phyloP scores from a whole-genome alignment of 2,113 vertebrate species.

The Lepidiolamprologus cunningtoni region DNA sequence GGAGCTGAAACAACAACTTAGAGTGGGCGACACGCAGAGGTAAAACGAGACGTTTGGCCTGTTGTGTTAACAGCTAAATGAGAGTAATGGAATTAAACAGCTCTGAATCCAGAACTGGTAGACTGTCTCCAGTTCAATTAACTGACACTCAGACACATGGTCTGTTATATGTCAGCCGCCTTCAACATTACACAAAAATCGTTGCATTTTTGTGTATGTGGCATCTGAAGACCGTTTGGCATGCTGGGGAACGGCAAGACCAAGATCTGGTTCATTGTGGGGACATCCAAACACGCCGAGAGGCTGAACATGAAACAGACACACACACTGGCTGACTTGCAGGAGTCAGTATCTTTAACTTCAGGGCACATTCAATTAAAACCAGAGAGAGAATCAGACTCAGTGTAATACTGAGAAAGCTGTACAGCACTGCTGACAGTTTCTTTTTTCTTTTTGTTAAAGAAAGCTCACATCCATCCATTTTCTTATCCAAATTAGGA shows the following conservation, averaged over 20 bases:
- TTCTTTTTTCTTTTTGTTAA: not conserved
- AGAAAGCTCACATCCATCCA: not conserved
- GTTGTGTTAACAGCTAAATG: not conserved
- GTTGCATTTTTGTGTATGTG: not conserved
- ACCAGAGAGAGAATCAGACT: not conserved
- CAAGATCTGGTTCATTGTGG: not conserved
- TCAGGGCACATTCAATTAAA: not conserved
- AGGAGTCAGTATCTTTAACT: not conserved
- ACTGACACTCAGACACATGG: not conserved
- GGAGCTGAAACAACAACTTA: not conserved
- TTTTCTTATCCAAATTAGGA: not conserved
- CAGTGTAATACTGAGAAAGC: not conserved
- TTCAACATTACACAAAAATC: not conserved
- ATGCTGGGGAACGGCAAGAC: not conserved
- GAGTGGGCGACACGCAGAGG: not conserved
- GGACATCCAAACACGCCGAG: not conserved
- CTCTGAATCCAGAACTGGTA: constrained; percentile 3
- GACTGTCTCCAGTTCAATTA: constrained; percentile 19
- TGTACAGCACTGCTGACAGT: not conserved
- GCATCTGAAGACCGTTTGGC: not conserved
- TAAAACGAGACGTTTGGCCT: not conserved
- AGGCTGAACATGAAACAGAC: constrained; percentile 23
- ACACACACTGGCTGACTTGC: not conserved
- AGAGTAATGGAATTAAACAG: constrained; percentile 38
- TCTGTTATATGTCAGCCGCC: constrained; percentile 1